Percentiles rank a stretch among this genome's conserved stretches.
phyloP scores from a whole-genome alignment of 2,888 invertebrate species.

The Drosophila lacicola region DNA sequence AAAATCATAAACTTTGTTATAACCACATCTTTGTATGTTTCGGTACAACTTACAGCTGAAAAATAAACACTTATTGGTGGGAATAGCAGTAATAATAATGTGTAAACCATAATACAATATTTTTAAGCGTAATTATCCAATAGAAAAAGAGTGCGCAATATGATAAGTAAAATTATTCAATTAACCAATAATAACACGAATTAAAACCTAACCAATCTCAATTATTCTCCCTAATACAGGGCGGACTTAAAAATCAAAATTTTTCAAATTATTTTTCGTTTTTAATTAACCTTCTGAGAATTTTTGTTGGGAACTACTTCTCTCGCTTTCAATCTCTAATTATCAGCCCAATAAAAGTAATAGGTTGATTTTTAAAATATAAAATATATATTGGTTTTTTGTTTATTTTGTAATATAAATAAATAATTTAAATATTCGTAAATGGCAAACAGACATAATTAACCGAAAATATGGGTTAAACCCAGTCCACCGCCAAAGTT shows the following conservation, averaged over 20 bases:
- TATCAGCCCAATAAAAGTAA: too few species aligned
- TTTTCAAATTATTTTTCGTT: background rate
- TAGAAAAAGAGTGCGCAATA: conserved; percentile 51
- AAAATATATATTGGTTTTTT: too few species aligned
- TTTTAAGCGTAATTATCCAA: conserved; percentile 50
- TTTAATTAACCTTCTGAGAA: too few species aligned
- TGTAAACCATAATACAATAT: conserved; percentile 48
- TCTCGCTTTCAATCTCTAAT: too few species aligned
- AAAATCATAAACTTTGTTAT: conserved; percentile 34
- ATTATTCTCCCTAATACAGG: background rate
- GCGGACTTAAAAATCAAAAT: background rate
- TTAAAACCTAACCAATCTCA: conserved; percentile 2
- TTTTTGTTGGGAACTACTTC: too few species aligned
- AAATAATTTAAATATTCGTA: background rate
- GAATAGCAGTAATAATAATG: conserved; percentile 50
- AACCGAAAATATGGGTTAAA: conserved; percentile 73
- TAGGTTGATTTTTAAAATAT: too few species aligned
- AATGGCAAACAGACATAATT: conserved; percentile 1
- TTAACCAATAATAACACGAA: conserved; percentile 62
- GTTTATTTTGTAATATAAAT: too few species aligned
- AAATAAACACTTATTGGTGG: conserved; percentile 55
- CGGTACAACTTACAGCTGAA: conserved; percentile 38
- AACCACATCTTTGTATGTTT: conserved; percentile 34
- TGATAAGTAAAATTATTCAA: conserved; percentile 72
- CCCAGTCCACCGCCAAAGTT: conserved; percentile 73